Evolutionary conservation across 1,140 invertebrate genomes (phyloP).

Genomic region (Drosophila subpulchrella): DNA sequence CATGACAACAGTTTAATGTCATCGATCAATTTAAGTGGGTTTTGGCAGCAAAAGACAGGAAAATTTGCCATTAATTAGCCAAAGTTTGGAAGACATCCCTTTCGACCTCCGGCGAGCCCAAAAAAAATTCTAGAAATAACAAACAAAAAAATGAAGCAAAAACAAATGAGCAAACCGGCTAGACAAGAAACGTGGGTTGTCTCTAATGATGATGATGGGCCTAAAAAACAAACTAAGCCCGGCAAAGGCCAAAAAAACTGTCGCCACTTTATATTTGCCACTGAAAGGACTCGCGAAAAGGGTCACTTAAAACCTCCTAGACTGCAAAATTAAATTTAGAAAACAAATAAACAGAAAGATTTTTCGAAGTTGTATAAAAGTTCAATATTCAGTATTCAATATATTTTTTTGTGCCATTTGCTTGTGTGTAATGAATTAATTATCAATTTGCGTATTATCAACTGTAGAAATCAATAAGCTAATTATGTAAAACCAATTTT

Average conservation of each 20-base stretch:
- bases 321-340: slow-evolving; percentile 2
- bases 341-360: background rate
- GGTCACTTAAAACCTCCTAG: background rate
- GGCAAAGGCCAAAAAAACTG: slow-evolving; percentile 55
- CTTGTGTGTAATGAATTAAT: background rate
- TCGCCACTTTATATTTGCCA: slow-evolving; percentile 66
- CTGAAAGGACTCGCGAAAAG: slow-evolving; percentile 28
- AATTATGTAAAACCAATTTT: slow-evolving; percentile 12
- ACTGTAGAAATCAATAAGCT: slow-evolving; percentile 2
- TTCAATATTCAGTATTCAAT: background rate
- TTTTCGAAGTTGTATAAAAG: background rate
- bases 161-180: slow-evolving; percentile 36
- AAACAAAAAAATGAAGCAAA: slow-evolving; percentile 24
- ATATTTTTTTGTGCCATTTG: background rate
- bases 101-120: slow-evolving; percentile 5
- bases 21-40: slow-evolving; percentile 65
- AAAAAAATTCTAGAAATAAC: slow-evolving; percentile 44
- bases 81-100: slow-evolving; percentile 47
- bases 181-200: slow-evolving; percentile 53
- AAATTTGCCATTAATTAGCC: slow-evolving; percentile 79
- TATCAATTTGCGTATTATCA: slow-evolving; percentile 13
- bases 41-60: slow-evolving; percentile 28
- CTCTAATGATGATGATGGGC: slow-evolving; percentile 66
- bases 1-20: slow-evolving; percentile 65
- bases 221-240: slow-evolving; percentile 36